Evolutionary conservation across 2,797 vertebrate species (phyloP).

Genomic region (Danionella dracula): DNA sequence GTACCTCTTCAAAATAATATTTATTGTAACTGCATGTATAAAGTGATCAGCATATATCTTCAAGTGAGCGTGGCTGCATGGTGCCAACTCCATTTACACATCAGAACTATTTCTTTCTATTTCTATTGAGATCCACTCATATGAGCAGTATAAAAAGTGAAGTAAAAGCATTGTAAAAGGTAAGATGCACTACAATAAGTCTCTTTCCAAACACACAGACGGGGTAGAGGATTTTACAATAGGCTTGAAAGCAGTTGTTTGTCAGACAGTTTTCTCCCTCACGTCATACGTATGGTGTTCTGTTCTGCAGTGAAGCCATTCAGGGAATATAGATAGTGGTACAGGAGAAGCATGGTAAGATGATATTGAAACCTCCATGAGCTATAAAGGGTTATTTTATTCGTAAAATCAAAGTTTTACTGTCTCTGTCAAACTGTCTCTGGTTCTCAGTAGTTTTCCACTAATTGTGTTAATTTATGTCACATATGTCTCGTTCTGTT

Average conservation of each 20-base stretch:
- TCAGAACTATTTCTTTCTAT: neutral
- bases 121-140: slow-evolving; percentile 19
- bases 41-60: slow-evolving; percentile 14
- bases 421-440: too few relatives aligned
- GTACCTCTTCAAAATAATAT: slow-evolving; percentile 40
- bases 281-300: slow-evolving; percentile 5
- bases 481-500: too few relatives aligned
- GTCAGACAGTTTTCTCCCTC: slow-evolving; percentile 10
- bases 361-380: too few relatives aligned
- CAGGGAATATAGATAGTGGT: neutral
- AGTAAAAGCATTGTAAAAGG: slow-evolving; percentile 25
- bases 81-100: slow-evolving; percentile 25
- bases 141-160: slow-evolving; percentile 16
- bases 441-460: too few relatives aligned
- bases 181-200: slow-evolving; percentile 24
- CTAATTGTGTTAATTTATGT: too few relatives aligned
- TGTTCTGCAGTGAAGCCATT: slow-evolving; percentile 14
- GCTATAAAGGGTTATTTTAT: too few relatives aligned
- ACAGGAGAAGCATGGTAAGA: neutral
- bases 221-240: slow-evolving; percentile 8
- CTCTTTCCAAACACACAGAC: neutral
- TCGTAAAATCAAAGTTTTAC: too few relatives aligned
- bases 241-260: slow-evolving; percentile 20
- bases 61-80: slow-evolving; percentile 15
- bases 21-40: slow-evolving; percentile 41